Percentiles rank a stretch among this genome's conserved stretches.
These are phyloP conservation scores for Himantopus leucocephalus DNA, from an alignment of 2,113 vertebrate genomes.

Conservation along the genomic window DNA sequence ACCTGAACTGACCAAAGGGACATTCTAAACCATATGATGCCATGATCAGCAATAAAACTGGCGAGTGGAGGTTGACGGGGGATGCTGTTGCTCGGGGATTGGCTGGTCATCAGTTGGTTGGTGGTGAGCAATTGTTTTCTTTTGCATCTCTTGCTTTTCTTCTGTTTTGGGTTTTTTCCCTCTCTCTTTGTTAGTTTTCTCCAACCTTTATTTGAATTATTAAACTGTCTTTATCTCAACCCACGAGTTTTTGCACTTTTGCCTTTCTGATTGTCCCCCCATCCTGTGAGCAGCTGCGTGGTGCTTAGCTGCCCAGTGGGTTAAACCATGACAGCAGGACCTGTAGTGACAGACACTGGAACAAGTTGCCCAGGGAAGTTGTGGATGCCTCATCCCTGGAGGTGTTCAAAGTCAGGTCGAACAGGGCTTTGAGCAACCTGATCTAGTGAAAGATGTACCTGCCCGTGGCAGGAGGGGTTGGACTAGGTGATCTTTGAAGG, in stretches of 20 bases:
- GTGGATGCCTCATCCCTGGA: background rate
- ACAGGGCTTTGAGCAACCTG: background rate
- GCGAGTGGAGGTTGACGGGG: background rate
- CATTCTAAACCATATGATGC: too few relatives aligned
- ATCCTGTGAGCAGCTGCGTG: background rate
- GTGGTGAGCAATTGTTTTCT: background rate
- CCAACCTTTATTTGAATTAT: background rate
- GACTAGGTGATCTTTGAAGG: background rate
- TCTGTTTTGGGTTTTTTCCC: fast-evolving
- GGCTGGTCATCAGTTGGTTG: background rate
- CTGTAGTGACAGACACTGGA: background rate
- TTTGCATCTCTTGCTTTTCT: background rate
- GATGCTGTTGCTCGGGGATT: background rate
- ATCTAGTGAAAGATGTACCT: background rate
- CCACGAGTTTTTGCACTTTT: background rate
- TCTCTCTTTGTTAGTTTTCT: background rate
- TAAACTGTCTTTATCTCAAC: background rate
- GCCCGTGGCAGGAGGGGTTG: background rate
- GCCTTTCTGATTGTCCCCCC: background rate
- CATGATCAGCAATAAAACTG: background rate
- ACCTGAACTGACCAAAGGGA: background rate
- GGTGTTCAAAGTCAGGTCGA: background rate
- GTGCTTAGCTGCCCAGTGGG: background rate
- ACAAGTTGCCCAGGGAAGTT: background rate
- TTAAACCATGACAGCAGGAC: background rate